These are phyloP conservation scores for Eriocheir sinensis DNA, from an alignment of 1,140 invertebrate species.

Conservation along the genomic window DNA sequence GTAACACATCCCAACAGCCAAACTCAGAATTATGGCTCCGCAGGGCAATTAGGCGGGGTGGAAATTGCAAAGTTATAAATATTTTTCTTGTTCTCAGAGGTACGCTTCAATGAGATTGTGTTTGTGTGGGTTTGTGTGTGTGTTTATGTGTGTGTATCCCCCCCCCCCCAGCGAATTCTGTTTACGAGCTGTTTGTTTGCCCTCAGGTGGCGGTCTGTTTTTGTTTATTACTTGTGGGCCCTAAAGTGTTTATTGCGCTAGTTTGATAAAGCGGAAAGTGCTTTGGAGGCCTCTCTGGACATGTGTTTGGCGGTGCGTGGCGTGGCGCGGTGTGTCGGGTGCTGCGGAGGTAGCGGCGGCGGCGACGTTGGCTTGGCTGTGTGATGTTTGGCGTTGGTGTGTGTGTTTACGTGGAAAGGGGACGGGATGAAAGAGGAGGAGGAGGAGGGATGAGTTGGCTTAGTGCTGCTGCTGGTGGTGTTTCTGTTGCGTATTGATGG, in stretches of 20 bases:
- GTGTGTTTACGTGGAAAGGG: background rate
- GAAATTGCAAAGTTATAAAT: constrained; percentile 13
- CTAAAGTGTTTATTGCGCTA: constrained; percentile 23
- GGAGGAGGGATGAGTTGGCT: too few species aligned
- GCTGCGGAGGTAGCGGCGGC: too few species aligned
- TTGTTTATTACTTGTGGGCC: background rate
- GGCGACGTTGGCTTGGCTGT: background rate
- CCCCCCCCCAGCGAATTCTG: background rate
- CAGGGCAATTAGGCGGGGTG: background rate
- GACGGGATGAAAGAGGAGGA: too few species aligned
- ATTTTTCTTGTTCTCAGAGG: constrained; percentile 11
- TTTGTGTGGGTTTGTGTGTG: background rate
- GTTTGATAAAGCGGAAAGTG: constrained; percentile 14
- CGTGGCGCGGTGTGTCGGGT: background rate
- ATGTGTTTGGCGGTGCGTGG: background rate
- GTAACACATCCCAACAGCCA: background rate
- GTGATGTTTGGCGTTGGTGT: background rate
- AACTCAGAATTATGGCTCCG: background rate
- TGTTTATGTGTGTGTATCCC: background rate
- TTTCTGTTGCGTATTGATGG: too few species aligned
- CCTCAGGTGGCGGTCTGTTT: background rate
- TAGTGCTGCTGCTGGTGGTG: too few species aligned
- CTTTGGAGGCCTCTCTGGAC: background rate
- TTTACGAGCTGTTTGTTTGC: constrained; percentile 11
- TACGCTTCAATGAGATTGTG: background rate